phyloP scores from a whole-genome alignment of 2,113 vertebrate species.

The Dendropsophus ebraccatus region DNA sequence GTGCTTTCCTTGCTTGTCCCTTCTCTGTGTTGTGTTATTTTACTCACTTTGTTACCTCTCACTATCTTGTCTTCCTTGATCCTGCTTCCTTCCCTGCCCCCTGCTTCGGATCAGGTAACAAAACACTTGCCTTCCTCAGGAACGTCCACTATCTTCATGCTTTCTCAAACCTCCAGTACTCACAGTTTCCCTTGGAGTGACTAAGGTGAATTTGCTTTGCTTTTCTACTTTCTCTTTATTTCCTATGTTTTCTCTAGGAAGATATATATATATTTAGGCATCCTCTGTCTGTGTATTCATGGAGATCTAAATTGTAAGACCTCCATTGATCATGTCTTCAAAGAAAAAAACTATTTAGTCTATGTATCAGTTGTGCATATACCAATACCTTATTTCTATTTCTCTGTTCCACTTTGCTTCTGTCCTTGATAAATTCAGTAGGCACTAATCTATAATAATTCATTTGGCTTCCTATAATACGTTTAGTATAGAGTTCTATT shows the following conservation, averaged over 20 bases:
- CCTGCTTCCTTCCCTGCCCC: conserved; percentile 74
- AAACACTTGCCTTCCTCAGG: conserved; percentile 97
- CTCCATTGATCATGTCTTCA: background rate
- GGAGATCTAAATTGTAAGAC: background rate
- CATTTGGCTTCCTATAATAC: background rate
- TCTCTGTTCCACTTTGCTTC: background rate
- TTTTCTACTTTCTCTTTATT: conserved; percentile 65
- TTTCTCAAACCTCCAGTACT: conserved; percentile 98
- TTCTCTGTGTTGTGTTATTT: background rate
- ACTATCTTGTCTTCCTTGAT: conserved; percentile 62
- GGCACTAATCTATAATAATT: background rate
- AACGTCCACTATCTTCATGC: conserved; percentile 99
- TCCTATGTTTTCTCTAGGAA: background rate
- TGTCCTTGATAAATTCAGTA: background rate
- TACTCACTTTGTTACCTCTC: conserved; percentile 55
- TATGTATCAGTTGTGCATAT: background rate
- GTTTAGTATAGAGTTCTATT: background rate
- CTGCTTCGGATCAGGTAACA: conserved; percentile 87
- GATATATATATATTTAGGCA: no score
- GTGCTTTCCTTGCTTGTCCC: conserved; percentile 4
- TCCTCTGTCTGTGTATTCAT: background rate
- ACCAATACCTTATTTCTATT: background rate
- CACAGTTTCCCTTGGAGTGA: conserved; percentile 99
- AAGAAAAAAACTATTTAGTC: background rate
- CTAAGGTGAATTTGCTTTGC: conserved; percentile 91